Base-by-base conservation (phyloP, 2,888 invertebrate species). In the Sesamia inferens region DNA sequence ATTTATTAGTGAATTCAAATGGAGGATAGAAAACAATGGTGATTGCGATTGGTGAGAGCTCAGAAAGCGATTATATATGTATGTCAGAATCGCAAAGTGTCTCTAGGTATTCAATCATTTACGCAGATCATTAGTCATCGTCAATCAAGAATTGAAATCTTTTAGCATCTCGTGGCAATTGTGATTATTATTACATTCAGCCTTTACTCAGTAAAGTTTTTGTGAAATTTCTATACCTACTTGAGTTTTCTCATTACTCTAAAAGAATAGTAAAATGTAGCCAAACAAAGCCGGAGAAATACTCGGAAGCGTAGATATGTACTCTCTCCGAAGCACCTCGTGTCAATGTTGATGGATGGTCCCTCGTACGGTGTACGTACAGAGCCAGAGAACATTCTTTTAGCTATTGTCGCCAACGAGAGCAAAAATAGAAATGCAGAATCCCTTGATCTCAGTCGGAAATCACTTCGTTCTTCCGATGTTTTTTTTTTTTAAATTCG, bases 271-370 rank as follows among this genome's bases (percentile, higher is more conserved):
- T 69, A 51, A 59, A 73, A 72, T 69, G 68, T 73, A 71, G 47
- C 48, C 64, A 77, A 71, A 76, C 76, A 85, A 83, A 79, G 69
- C 73, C 67, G 69, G 75, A 70, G 76, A 77, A 81, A 81, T 81
- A 79, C 80, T 81, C 83, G 86, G 88, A 87, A 88, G 83, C 78
- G 81, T 72, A 80, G 58, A 74, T 65, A 66, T 71, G 73, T 82
- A 81, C 81, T 84, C 86, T 81, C 82, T 76, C 80, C 76, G 79
- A 84, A 87, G 80, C 82, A 85, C 83, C 82, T 81, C 85, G 69
- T 75, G 85, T 83, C 83, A 74, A 78, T 79, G 74, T 76, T 83
- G 88, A 88, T 87, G 80, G 87, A 88, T 88, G 82, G 80, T 78
- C 79, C 73, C 76, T 72, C 75, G 74, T 48, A 73, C 61, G 72